Evolutionary conservation across 1,140 invertebrate species (phyloP).

Genomic region (Nephotettix cincticeps): DNA sequence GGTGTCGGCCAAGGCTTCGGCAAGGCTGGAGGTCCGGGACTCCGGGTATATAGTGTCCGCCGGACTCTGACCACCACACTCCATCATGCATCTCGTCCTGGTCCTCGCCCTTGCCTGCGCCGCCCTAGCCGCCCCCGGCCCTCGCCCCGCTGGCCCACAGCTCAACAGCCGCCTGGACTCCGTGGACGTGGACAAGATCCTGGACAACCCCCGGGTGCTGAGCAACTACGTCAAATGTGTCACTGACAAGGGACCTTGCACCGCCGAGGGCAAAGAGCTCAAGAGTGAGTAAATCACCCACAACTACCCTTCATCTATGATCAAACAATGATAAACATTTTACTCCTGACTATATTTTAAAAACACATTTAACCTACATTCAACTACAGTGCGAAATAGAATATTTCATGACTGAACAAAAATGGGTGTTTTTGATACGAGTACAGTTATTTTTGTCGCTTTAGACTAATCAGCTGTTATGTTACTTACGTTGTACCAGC

Average conservation of each 20-base stretch:
- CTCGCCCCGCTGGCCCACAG: conserved; percentile 45
- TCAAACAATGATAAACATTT: neutral
- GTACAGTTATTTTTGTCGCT: too few relatives aligned
- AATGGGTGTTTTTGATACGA: too few relatives aligned
- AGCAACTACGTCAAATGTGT: conserved; percentile 65
- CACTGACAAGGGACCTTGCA: conserved; percentile 64
- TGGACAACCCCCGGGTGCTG: conserved; percentile 62
- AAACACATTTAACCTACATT: too few relatives aligned
- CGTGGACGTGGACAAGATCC: conserved; percentile 63
- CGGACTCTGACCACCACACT: neutral
- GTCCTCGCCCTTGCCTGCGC: conserved; percentile 34
- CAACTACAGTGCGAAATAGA: too few relatives aligned
- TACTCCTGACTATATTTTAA: neutral
- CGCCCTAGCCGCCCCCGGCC: conserved; percentile 49
- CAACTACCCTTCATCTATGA: neutral
- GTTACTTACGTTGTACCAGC: too few relatives aligned
- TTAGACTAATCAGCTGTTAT: too few relatives aligned
- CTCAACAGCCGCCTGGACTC: conserved; percentile 63
- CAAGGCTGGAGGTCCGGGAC: neutral
- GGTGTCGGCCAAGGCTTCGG: neutral
- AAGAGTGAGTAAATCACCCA: conserved; percentile 56
- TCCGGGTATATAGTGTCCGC: neutral
- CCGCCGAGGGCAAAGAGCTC: conserved; percentile 64
- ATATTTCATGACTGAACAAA: too few relatives aligned
- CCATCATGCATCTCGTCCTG: neutral